Evolutionary conservation across 2,797 vertebrate genomes (phyloP).

Genomic region (Fistularia commersonii): DNA sequence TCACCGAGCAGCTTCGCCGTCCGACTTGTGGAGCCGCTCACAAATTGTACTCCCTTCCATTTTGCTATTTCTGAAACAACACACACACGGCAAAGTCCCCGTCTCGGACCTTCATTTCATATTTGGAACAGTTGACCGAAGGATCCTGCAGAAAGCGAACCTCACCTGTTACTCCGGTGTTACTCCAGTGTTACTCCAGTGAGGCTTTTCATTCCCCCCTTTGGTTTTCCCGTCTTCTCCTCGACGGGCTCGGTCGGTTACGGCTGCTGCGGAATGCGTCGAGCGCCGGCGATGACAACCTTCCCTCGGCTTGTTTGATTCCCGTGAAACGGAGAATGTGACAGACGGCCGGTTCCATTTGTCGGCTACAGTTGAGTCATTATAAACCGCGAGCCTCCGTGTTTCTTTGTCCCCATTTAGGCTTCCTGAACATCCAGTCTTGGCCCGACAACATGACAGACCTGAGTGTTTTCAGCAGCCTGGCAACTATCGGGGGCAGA

Average conservation of each 20-base stretch:
- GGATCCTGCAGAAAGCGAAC: no score
- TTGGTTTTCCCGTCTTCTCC: no score
- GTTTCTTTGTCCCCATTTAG: constrained; percentile 61
- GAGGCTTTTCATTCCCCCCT: no score
- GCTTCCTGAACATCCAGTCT: constrained; percentile 95
- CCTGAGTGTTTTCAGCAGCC: constrained; percentile 93
- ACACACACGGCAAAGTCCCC: no score
- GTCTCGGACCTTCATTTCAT: no score
- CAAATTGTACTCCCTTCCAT: no score
- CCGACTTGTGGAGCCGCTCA: no score
- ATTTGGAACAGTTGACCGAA: no score
- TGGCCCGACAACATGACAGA: constrained; percentile 98
- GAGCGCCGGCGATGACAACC: constrained; percentile 21
- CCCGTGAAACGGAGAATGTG: constrained; percentile 5
- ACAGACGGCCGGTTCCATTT: constrained; percentile 10
- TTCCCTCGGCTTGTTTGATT: neutral
- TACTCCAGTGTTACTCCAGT: no score
- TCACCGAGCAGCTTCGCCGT: no score
- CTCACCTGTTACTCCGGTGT: no score
- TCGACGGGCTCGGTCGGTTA: neutral
- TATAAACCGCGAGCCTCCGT: constrained; percentile 22
- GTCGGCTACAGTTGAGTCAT: constrained; percentile 21
- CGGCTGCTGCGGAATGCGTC: constrained; percentile 14
- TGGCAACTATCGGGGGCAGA: constrained; percentile 93
- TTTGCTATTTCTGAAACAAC: no score